Evolutionary conservation across 2,113 vertebrate genomes (phyloP).

Genomic region (Seriola rivoliana): DNA sequence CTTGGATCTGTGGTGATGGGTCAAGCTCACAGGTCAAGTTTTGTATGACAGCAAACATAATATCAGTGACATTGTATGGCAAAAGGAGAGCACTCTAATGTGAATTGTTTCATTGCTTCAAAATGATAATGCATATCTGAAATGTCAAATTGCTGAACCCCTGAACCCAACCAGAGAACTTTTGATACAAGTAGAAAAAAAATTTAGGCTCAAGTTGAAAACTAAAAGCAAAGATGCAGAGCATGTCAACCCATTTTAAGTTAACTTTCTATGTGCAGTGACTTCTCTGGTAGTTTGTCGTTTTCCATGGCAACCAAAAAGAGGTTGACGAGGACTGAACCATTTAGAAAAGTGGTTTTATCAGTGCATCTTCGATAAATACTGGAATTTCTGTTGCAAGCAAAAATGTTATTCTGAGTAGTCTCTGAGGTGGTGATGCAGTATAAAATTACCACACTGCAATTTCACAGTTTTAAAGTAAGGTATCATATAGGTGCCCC

Average conservation of each 20-base stretch:
- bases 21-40: not conserved
- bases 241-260: not conserved
- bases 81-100: not conserved
- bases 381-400: not conserved
- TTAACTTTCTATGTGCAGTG: too few species aligned
- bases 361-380: not conserved
- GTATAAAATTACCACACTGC: not conserved
- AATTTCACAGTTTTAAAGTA: not conserved
- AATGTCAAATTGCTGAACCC: not conserved
- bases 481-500: not conserved
- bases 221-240: not conserved
- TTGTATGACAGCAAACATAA: not conserved
- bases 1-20: not conserved
- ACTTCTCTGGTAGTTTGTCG: not conserved
- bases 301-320: constrained; percentile 18
- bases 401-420: not conserved
- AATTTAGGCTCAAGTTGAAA: not conserved
- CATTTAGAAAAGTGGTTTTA: not conserved
- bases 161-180: not conserved
- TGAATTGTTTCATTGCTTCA: not conserved
- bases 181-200: not conserved
- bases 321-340: not conserved
- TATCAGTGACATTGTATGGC: not conserved
- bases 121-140: not conserved
- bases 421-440: not conserved